Conservation (phyloP, 2,797 vertebrate genomes). For the Microctenopoma lineatum region DNA sequence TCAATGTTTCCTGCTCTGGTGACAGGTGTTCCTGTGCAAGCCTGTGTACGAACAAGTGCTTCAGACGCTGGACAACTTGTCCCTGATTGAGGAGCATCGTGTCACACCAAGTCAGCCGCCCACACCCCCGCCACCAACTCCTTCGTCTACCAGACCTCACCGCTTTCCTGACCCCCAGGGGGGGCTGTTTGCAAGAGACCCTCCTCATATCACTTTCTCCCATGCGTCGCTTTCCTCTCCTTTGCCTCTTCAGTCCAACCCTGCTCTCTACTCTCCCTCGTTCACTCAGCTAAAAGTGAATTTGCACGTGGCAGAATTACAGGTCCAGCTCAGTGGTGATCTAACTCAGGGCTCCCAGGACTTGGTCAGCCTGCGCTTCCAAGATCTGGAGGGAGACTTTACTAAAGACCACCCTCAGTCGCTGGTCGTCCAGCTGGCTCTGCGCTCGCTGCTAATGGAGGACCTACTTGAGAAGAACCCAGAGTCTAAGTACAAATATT, state of each 20-base stretch:
- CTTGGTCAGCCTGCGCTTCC: conserved; percentile 94
- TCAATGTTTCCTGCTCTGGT: conserved; percentile 14
- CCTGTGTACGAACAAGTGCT: conserved; percentile 97
- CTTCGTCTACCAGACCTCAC: conserved; percentile 79
- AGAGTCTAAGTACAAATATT: conserved; percentile 93
- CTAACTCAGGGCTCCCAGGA: conserved; percentile 94
- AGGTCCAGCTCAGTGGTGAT: conserved; percentile 94
- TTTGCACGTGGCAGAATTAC: conserved; percentile 91
- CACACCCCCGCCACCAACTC: conserved; percentile 83
- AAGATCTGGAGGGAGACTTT: conserved; percentile 94
- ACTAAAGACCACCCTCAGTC: conserved; percentile 93
- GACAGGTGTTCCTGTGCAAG: conserved; percentile 94
- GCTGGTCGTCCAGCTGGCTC: conserved; percentile 90
- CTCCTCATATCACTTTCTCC: conserved; percentile 71
- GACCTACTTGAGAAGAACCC: conserved; percentile 94
- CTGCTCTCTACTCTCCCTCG: conserved; percentile 65
- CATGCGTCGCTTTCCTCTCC: conserved; percentile 78
- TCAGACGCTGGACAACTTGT: conserved; percentile 95
- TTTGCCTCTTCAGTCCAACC: conserved; percentile 77
- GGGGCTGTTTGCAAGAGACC: conserved; percentile 89
- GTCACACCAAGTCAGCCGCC: conserved; percentile 75
- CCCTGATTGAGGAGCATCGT: conserved; percentile 88
- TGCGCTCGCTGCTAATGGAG: conserved; percentile 96
- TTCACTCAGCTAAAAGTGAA: conserved; percentile 94
- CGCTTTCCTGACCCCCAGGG: conserved; percentile 86